These are phyloP conservation scores for Ahaetulla prasina DNA, from an alignment of 2,113 vertebrate species.

Conservation along the genomic window DNA sequence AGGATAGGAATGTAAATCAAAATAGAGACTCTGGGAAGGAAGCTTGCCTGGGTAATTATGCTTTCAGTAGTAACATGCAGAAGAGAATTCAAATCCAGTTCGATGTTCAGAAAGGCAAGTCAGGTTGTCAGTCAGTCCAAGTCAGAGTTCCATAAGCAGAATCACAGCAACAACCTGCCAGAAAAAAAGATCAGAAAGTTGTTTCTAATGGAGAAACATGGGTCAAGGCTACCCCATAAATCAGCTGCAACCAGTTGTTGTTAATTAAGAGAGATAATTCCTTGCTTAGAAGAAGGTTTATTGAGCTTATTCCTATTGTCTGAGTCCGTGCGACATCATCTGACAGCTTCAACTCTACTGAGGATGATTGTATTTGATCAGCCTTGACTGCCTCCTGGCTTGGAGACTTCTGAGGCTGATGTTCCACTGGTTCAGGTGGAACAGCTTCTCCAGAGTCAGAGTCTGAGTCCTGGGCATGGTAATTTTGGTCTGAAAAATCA, in stretches of 20 bases:
- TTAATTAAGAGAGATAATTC: not conserved
- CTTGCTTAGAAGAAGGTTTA: not conserved
- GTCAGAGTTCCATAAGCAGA: not conserved
- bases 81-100: not conserved
- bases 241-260: not conserved
- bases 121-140: not conserved
- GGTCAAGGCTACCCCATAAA: not conserved
- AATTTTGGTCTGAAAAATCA: not conserved
- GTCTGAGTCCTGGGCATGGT: not conserved
- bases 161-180: not conserved
- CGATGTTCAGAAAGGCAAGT: not conserved
- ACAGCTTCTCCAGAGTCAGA: not conserved
- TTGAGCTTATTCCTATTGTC: not conserved
- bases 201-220: not conserved
- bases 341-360: not conserved
- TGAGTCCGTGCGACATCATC: not conserved
- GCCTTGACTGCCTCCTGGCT: not conserved
- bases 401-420: not conserved
- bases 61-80: not conserved
- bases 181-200: not conserved
- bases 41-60: not conserved
- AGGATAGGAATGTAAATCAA: not conserved
- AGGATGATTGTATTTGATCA: not conserved
- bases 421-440: not conserved
- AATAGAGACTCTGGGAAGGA: not conserved